Percentiles rank a stretch among this genome's conserved stretches.
phyloP scores from a whole-genome alignment of 2,888 invertebrate genomes.

The Anoncus sp. region DNA sequence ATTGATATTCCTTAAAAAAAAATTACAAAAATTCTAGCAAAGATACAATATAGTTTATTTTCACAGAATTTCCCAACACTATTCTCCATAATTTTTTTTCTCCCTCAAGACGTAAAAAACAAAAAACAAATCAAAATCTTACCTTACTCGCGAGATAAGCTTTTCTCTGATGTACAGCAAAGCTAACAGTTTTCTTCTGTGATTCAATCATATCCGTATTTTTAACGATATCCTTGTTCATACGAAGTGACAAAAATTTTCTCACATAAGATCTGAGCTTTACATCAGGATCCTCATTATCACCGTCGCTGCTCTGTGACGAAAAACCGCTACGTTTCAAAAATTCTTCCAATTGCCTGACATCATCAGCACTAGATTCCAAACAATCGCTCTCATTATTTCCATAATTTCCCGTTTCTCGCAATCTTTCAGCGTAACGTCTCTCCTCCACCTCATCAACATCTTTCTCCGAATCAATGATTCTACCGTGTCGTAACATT shows the following conservation, averaged over 20 bases:
- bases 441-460: conserved; percentile 80
- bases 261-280: conserved; percentile 89
- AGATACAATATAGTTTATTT: too few species aligned
- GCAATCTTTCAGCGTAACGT: conserved; percentile 76
- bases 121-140: conserved; percentile 3
- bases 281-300: conserved; percentile 88
- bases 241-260: conserved; percentile 89
- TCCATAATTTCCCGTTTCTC: conserved; percentile 71
- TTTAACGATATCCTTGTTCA: conserved; percentile 88
- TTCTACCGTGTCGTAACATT: conserved; percentile 72
- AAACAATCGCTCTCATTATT: conserved; percentile 72
- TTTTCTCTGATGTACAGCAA: conserved; percentile 85
- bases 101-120: too few species aligned
- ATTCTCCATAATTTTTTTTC: conserved; percentile 22
- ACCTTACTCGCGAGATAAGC: conserved; percentile 85
- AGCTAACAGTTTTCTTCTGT: conserved; percentile 90
- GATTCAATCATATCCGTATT: conserved; percentile 85
- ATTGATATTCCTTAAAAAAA: too few species aligned
- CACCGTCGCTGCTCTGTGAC: conserved; percentile 86
- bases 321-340: conserved; percentile 89
- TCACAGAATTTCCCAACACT: too few species aligned
- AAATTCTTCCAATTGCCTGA: conserved; percentile 89
- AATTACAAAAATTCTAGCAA: too few species aligned
- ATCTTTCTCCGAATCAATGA: conserved; percentile 81
- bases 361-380: conserved; percentile 85